Evolutionary conservation across 2,888 invertebrate species (phyloP), one percentile per base, ranked within the genome.

Genomic region (Sphaeridia pumilis): DNA sequence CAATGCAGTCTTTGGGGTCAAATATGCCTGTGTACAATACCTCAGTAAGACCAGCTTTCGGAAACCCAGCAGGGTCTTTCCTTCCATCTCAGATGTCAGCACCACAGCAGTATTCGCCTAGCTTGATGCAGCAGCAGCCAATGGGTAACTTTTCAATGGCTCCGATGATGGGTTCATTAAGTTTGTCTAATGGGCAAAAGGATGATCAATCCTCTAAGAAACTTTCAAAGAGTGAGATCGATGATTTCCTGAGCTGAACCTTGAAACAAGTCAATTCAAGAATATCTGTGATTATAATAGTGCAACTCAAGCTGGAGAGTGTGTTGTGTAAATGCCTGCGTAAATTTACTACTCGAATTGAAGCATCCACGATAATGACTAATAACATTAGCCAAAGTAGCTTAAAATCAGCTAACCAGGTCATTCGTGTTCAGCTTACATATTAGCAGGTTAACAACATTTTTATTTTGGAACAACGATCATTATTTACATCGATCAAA

Each of bases 211-310:
- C 27, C 41, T 52, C 46, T 1, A 58, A 59, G 43, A 52, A 54
- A 34, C 46, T 62, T 20, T 58, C 62, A 2, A 58, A 59, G 44
- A 35, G 55, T 41, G 62, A 62, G 41, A 62, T 62, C n/a, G 62
- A 62, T 20, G 62, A 62, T 27, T 60, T 62, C 46, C 22, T 62
- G 3, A 59, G 45, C 28, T 54, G 46, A 47, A 35, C 24, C 24
- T 24, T 22, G 3, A 21, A 24, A 10, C 14, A 7, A 25, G 5
- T 24, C 5, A 7, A 7, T 5, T 14, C 21, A 7, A n/a, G 14
- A 43, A 21, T 20, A 22, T 43, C 44, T 21, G 24, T 41, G 41
- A 21, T 41, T 7, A 12, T 7, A n/a, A n/a, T n/a, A n/a, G n/a
- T n/a, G n/a, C n/a, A n/a, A n/a, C n/a, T n/a, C n/a, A n/a, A n/a